These are phyloP conservation scores for Triplophysa tibetana DNA, from an alignment of 2,113 vertebrate species.

Conservation along the genomic window DNA sequence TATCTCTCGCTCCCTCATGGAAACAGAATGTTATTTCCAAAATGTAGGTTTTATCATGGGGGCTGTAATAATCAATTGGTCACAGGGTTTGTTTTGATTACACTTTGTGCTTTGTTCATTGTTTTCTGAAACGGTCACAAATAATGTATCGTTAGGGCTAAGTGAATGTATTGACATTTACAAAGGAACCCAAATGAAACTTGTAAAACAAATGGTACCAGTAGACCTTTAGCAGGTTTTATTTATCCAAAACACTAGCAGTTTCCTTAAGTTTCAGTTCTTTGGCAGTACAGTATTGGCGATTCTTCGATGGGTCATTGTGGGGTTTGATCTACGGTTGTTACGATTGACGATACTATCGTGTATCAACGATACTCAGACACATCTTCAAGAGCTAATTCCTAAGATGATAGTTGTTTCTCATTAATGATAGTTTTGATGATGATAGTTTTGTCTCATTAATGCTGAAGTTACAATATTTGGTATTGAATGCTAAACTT, in stretches of 20 bases:
- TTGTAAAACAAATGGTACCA: neutral
- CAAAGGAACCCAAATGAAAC: neutral
- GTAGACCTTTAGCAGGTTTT: neutral
- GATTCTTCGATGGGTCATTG: neutral
- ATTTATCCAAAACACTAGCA: neutral
- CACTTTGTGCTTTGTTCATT: neutral
- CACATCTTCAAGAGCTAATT: too few relatives aligned
- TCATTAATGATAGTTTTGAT: too few relatives aligned
- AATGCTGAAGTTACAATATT: too few relatives aligned
- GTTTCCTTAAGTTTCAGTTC: neutral
- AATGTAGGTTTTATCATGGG: neutral
- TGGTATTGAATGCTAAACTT: too few relatives aligned
- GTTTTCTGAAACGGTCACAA: constrained; percentile 1
- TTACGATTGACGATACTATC: too few relatives aligned
- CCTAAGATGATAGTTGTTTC: too few relatives aligned
- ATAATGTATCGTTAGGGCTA: neutral
- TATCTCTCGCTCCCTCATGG: constrained; percentile 3
- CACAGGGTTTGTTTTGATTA: neutral
- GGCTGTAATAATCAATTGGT: constrained; percentile 17
- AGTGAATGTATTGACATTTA: neutral
- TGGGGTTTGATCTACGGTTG: neutral
- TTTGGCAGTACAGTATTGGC: neutral
- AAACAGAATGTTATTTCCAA: constrained; percentile 9
- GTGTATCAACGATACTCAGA: too few relatives aligned
- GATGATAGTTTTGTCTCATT: too few relatives aligned